Conservation (phyloP, 2,888 invertebrate genomes). For the Polyommatus iphigenia region DNA sequence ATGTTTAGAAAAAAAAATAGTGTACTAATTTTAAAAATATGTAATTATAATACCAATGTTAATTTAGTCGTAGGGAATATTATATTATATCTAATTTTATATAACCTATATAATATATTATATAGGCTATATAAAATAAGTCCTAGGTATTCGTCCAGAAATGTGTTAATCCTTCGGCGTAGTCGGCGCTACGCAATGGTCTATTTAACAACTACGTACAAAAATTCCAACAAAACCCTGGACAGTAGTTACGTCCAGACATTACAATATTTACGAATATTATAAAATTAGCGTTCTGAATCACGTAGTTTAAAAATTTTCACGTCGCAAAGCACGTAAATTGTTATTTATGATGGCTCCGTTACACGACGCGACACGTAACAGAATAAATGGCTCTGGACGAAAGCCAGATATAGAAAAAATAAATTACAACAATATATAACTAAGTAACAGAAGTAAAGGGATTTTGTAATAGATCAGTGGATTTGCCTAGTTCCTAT, state of each 20-base stretch:
- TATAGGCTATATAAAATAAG: too few species aligned
- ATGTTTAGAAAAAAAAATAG: too few species aligned
- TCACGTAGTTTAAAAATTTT: conserved; percentile 27
- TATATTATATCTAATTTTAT: too few species aligned
- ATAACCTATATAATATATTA: too few species aligned
- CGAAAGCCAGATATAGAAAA: conserved; percentile 20
- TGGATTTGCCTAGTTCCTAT: neutral
- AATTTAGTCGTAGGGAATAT: too few species aligned
- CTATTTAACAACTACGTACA: neutral
- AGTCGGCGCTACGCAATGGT: too few species aligned
- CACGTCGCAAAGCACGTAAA: conserved; percentile 9
- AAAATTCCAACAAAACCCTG: neutral
- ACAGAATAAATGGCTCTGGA: conserved; percentile 20
- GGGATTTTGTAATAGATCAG: neutral
- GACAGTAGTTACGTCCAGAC: conserved; percentile 2
- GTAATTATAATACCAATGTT: too few species aligned
- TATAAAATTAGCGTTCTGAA: conserved; percentile 12
- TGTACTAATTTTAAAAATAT: too few species aligned
- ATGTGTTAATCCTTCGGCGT: too few species aligned
- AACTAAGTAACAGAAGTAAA: neutral
- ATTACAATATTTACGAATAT: conserved; percentile 17
- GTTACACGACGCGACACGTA: conserved; percentile 17
- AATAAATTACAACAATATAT: conserved; percentile 11
- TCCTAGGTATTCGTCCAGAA: too few species aligned
- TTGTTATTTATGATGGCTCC: conserved; percentile 23